Conservation (phyloP, 2,113 vertebrate species). For the Chlorodrepanis virens region DNA sequence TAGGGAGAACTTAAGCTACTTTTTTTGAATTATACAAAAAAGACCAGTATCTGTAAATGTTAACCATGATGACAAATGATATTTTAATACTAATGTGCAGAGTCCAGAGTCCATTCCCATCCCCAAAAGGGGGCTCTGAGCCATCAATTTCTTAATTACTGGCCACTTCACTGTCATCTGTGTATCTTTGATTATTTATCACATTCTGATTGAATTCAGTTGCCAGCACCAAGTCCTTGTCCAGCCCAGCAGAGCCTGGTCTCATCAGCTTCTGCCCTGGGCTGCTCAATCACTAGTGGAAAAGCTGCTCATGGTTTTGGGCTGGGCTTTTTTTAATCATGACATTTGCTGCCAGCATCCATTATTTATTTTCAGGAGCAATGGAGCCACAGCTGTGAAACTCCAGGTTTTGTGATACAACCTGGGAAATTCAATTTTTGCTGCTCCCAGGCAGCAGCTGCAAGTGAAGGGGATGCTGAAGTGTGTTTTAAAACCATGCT, state of each 20-base stretch:
- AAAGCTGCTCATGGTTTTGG: background rate
- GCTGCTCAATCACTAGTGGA: background rate
- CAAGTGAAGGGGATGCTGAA: background rate
- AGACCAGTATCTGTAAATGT: background rate
- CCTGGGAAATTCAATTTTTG: background rate
- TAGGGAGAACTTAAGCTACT: background rate
- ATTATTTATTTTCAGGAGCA: background rate
- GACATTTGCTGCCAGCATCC: background rate
- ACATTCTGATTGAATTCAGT: background rate
- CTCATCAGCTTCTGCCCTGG: background rate
- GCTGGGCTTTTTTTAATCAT: background rate
- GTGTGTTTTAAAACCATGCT: background rate
- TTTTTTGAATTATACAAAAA: background rate
- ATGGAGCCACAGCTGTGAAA: conserved; percentile 3
- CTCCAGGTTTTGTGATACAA: conserved; percentile 11
- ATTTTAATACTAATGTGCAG: background rate
- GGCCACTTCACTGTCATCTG: background rate
- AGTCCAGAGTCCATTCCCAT: background rate
- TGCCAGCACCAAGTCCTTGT: background rate
- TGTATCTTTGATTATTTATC: background rate
- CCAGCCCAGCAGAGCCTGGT: background rate
- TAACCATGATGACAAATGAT: background rate
- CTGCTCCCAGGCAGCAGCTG: conserved; percentile 5
- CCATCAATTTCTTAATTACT: background rate
- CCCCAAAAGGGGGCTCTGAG: background rate